Evolutionary conservation across 2,113 vertebrate genomes (phyloP).

Genomic region (Anguilla japonica): DNA sequence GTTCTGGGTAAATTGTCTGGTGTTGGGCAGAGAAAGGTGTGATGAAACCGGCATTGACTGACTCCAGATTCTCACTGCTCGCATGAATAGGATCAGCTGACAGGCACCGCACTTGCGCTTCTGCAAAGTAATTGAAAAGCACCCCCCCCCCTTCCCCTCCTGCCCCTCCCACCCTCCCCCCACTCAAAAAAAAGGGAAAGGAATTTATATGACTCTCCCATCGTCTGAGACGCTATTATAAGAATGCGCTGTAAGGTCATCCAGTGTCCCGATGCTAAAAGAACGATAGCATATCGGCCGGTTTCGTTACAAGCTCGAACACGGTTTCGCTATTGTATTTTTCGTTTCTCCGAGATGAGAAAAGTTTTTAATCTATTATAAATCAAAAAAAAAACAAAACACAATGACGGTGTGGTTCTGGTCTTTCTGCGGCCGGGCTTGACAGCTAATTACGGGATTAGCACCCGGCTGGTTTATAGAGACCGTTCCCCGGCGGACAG

Average conservation of each 20-base stretch:
- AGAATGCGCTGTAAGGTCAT: not conserved
- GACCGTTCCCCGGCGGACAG: not conserved
- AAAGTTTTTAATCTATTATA: constrained; percentile 23
- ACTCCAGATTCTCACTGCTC: not conserved
- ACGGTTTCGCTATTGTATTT: not conserved
- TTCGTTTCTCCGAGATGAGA: constrained; percentile 10
- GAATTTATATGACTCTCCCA: constrained; percentile 1
- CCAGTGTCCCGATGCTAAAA: not conserved
- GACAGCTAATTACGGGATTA: not conserved
- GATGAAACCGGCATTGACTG: not conserved
- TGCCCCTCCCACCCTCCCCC: too few relatives aligned
- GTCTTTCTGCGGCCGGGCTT: not conserved
- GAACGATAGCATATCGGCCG: not conserved
- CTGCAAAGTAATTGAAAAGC: constrained; percentile 7
- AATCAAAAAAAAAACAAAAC: constrained; percentile 16
- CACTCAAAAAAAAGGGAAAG: not conserved
- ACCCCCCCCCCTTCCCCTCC: not conserved
- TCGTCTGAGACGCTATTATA: not conserved
- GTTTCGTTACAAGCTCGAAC: constrained; percentile 8
- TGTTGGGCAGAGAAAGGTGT: not conserved
- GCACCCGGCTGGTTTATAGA: not conserved
- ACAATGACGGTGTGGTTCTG: not conserved
- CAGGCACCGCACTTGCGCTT: not conserved
- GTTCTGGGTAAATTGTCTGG: constrained; percentile 28
- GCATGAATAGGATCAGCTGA: not conserved